Evolutionary conservation across 2,888 invertebrate genomes (phyloP), one percentile per base, ranked within the genome.

Genomic region (Stenodema calcarata): DNA sequence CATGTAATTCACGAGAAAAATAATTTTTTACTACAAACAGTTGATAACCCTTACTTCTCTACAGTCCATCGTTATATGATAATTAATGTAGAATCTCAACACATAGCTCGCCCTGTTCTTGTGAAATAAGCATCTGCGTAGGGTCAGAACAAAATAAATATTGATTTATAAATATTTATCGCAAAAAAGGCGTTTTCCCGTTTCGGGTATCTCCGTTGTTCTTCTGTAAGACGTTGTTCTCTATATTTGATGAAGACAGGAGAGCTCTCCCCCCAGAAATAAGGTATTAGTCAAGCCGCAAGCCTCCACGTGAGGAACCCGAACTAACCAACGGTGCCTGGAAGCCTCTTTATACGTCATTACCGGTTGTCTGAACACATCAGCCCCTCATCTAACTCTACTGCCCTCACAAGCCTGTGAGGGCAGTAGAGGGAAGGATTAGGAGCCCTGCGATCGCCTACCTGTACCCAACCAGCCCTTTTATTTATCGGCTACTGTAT

Each of bases 361-460:
- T 82, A 82, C 82, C 82, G 82, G 82, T 82, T 82, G 82, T 82
- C 82, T 82, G 82, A 69, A 41, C 82, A 82, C 82, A 82, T 82
- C 82, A 82, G 69, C 62, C 23, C 30, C 23, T 41, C 69, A 28
- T 69, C 23, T 82, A 82, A 41, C 54, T 82, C 82, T 82, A 23
- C 41, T 23, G 18, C 14, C 35, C 82, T 44, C 28, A 30, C 44
- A 11, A 42, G 78, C 42, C 70, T 14, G 27, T 50, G 62, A 28
- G 41, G 69, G 41, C 1, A 27, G 2, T 4, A 35, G 35, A 35
- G 35, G 35, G 35, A 35, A 35, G 82, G 82, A 82, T 82, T 69
- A 82, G n/a, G n/a, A n/a, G 69, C 42, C 42, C 82, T 2, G 41
- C 69, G 82, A 42, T 80, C 78, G 11, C 35, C 78, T 82, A 62